Base-by-base conservation (phyloP, 2,797 vertebrate species). In the Crenuchus spilurus region DNA sequence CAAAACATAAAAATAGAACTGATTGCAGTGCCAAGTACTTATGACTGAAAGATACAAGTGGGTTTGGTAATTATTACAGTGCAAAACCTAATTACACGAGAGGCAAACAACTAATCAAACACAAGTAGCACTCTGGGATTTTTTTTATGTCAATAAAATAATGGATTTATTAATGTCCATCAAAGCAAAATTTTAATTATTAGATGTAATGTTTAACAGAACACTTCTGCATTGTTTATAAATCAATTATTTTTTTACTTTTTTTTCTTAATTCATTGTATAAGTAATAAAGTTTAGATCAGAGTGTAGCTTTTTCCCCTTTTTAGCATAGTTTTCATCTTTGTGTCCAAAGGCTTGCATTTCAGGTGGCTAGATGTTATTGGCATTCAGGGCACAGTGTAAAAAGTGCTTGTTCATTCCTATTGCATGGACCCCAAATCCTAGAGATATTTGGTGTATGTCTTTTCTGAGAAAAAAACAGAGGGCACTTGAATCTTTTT, bases 41-140 rank as follows among this genome's bases (percentile, higher is more conserved):
- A 51, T 85, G 85, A 86, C 83, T 85, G 82, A 88, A 87, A 87
- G 78, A 81, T 86, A 83, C 78, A 84, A 83, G 84, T 87, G 83
- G 85, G 86, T 72, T 79, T 75, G 75, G 82, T 79, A 87, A 87
- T 91, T 86, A 90, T 83, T 83, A 83, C 63, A 75, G 57, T 41
- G 39, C n/a, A 81, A 65, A 67, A 74, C 55, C 74, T 77, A 87
- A 89, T 89, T 86, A 88, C 81, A 84, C 71, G 63, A n/a, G 46
- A 82, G 76, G 79, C 74, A 83, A 88, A 87, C 79, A 87, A 82
- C 80, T 64, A 63, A 80, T 86, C 75, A 82, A 52, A 61, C 35
- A 68, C 61, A 77, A 80, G 72, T 46, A 64, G 66, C 18, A 67
- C 54, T 51, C 22, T 49, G 31, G 71, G 41, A 33, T 64, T 68